Base-by-base conservation (phyloP, 2,888 invertebrate genomes). In the Hypolimnas misippus region DNA sequence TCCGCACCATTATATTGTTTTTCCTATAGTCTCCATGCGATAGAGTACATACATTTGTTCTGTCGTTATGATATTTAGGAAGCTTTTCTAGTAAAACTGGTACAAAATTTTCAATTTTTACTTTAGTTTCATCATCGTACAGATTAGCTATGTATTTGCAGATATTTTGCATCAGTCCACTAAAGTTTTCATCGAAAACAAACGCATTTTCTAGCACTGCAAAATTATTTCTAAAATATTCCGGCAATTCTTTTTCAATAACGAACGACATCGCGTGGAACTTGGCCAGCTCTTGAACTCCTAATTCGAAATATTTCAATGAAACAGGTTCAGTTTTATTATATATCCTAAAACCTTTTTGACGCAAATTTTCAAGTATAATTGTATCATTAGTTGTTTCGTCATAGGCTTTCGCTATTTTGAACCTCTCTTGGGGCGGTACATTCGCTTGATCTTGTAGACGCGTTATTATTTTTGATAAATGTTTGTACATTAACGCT, bases 21-120 rank as follows among this genome's bases (percentile, higher is more conserved):
- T 44, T 21, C 10, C 19, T 44, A 4, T 44, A 44, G 44, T 44
- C 44, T 12, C 44, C 44, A 44, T 44, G 44, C 5, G 12, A 19
- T 4, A 44, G 12, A 21, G 44, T 19, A 21, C 44, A 21, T 21
- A 12, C 5, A 12, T 17, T 44, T 19, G 44, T 44, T 12, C 10
- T 19, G 4, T 19, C 21, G 12, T 21, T 44, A 12, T 19, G 19
- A 44, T 44, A 44, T 19, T 44, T 44, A 8, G 19, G 21, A 4
- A 44, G 4, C 1, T 21, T 44, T 21, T 44, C 12, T 12, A 44
- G 1, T 8, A 12, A 10, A 19, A 1, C 17, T 12, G 19, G 19
- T 2, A 4, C 3, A 21, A 19, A 44, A 4, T 19, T 19, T 21
- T 21, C 19, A 4, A 44, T 44, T 44, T 19, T 44, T 1, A 12